These are phyloP conservation scores for Elymnias hypermnestra DNA, from an alignment of 1,140 invertebrate genomes.

Conservation along the genomic window DNA sequence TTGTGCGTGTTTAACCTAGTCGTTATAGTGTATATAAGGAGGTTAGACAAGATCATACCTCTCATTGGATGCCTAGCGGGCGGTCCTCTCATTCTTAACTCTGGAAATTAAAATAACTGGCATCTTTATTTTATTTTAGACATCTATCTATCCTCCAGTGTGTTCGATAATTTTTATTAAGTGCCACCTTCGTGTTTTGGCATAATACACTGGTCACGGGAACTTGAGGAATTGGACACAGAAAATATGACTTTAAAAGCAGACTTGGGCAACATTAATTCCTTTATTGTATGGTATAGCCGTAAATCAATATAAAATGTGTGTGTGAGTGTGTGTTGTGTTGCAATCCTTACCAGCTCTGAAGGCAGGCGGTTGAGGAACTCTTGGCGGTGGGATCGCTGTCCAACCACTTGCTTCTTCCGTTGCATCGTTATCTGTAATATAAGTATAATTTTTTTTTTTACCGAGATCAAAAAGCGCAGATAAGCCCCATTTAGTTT, in stretches of 20 bases:
- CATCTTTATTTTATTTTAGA: neutral
- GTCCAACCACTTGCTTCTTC: constrained; percentile 28
- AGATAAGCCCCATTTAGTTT: no score
- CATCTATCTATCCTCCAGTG: neutral
- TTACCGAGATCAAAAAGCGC: no score
- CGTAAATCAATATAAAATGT: no score
- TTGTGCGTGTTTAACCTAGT: constrained; percentile 7
- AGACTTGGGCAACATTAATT: no score
- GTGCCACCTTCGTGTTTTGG: no score
- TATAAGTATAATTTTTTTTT: no score
- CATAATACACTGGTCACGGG: no score
- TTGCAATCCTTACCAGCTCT: constrained; percentile 47
- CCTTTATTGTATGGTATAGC: no score
- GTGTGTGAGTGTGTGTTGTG: no score
- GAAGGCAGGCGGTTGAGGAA: constrained; percentile 30
- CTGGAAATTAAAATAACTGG: constrained; percentile 50
- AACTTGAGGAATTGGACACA: no score
- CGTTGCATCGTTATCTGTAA: constrained; percentile 7
- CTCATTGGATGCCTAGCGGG: constrained; percentile 46
- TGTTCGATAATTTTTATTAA: neutral
- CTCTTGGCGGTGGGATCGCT: constrained; percentile 30
- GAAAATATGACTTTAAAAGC: no score
- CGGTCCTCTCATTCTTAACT: constrained; percentile 67
- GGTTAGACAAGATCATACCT: constrained; percentile 39
- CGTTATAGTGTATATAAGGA: neutral